phyloP scores from a whole-genome alignment of 2,888 invertebrate genomes.

The Temnothorax rugatulus region DNA sequence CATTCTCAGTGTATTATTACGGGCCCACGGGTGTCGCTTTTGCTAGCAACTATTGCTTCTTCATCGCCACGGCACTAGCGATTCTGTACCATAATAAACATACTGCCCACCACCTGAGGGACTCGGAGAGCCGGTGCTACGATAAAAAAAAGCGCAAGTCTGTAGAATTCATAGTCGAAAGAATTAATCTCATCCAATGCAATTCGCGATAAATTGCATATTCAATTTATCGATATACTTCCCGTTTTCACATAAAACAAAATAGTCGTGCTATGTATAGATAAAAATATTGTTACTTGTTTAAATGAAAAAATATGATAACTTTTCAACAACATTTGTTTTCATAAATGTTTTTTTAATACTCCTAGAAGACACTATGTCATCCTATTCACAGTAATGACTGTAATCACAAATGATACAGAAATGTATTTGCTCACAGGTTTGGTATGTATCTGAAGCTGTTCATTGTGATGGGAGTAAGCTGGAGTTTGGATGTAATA shows the following conservation, averaged over 20 bases:
- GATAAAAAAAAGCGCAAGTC: constrained; percentile 89
- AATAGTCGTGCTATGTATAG: not conserved
- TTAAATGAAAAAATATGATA: not conserved
- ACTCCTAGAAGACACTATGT: not conserved
- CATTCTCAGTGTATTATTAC: constrained; percentile 90
- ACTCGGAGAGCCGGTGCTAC: constrained; percentile 90
- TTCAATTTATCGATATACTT: not conserved
- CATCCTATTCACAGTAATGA: not conserved
- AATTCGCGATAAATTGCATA: not conserved
- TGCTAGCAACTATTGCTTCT: constrained; percentile 89
- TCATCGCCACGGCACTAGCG: constrained; percentile 90
- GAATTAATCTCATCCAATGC: not conserved
- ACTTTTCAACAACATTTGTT: not conserved
- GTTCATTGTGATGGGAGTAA: constrained; percentile 94
- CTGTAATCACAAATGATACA: not conserved
- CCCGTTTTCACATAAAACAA: not conserved
- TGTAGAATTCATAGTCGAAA: constrained; percentile 47
- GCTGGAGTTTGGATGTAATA: constrained; percentile 93
- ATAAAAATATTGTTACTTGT: not conserved
- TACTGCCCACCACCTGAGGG: constrained; percentile 89
- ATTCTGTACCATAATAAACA: constrained; percentile 90
- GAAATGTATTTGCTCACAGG: constrained; percentile 85
- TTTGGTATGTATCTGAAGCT: constrained; percentile 93
- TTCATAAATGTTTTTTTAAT: not conserved
- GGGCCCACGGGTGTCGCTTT: constrained; percentile 90